Conservation (phyloP, 2,797 vertebrate species). For the Liparis tanakae region DNA sequence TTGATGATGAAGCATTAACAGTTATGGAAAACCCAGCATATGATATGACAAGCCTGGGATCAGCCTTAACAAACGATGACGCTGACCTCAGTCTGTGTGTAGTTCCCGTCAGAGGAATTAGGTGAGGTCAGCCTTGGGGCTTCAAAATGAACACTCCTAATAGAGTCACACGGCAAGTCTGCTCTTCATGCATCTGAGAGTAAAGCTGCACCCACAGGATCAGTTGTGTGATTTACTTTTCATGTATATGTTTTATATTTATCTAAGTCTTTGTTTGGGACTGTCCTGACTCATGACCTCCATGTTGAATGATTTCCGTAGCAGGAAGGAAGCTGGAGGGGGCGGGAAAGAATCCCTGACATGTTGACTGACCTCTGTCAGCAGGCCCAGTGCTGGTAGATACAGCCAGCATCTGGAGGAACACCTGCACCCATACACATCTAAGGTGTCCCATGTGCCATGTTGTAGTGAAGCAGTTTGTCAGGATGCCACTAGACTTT, state of each 20-base stretch:
- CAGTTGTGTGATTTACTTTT: not conserved
- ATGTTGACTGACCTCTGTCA: conserved; percentile 47
- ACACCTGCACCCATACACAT: conserved; percentile 38
- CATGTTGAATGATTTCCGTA: conserved; percentile 24
- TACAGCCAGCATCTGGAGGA: conserved; percentile 46
- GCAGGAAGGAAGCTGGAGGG: conserved; percentile 26
- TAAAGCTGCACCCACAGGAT: conserved; percentile 2
- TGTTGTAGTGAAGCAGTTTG: conserved; percentile 21
- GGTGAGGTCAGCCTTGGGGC: conserved; percentile 17
- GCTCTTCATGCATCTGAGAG: not conserved
- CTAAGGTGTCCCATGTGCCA: conserved; percentile 13
- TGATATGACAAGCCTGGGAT: conserved; percentile 39
- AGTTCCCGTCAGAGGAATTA: conserved; percentile 26
- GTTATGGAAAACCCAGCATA: conserved; percentile 15
- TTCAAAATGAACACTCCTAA: conserved; percentile 3
- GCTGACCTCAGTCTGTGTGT: not conserved
- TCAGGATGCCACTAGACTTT: not conserved
- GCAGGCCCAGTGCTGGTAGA: conserved; percentile 25
- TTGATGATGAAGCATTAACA: conserved; percentile 14
- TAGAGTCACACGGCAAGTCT: not conserved
- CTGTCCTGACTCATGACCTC: conserved; percentile 18
- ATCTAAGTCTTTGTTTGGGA: not conserved
- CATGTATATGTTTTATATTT: not conserved
- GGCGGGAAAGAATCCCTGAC: conserved; percentile 22
- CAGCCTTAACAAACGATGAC: conserved; percentile 5